phyloP scores from a whole-genome alignment of 2,888 invertebrate species.

The Onthophagus sagittarius region DNA sequence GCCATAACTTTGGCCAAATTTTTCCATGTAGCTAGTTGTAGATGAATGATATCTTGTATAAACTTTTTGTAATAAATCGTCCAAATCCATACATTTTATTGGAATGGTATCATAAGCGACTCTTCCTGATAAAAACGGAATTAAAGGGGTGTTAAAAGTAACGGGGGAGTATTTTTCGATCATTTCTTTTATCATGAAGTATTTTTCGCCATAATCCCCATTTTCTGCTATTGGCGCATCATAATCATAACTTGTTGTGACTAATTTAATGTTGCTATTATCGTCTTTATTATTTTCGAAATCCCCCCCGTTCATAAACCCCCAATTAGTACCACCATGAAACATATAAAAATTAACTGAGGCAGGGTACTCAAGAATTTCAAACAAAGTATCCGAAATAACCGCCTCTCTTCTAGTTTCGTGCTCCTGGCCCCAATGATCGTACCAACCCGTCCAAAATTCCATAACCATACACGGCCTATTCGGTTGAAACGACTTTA shows the following conservation, averaged over 20 bases:
- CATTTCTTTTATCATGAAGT: constrained; percentile 63
- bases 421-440: constrained; percentile 19
- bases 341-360: constrained; percentile 89
- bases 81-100: constrained; percentile 15
- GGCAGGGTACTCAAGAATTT: constrained; percentile 39
- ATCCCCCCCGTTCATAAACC: constrained; percentile 51
- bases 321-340: constrained; percentile 84
- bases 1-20: constrained; percentile 54
- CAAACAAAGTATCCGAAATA: constrained; percentile 40
- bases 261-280: constrained; percentile 33
- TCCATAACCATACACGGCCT: constrained; percentile 58
- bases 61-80: constrained; percentile 25
- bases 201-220: constrained; percentile 86
- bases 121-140: constrained; percentile 38
- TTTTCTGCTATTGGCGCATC: constrained; percentile 87
- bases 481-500: constrained; percentile 47
- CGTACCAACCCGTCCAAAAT: constrained; percentile 45
- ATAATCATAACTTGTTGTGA: constrained; percentile 54
- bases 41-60: constrained; percentile 18
- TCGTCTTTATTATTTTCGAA: constrained; percentile 27
- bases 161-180: constrained; percentile 39
- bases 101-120: constrained; percentile 35
- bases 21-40: constrained; percentile 22
- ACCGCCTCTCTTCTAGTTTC: constrained; percentile 37
- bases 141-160: constrained; percentile 39